Conservation (phyloP, 2,888 invertebrate genomes). For the Watsonalla cultraria region DNA sequence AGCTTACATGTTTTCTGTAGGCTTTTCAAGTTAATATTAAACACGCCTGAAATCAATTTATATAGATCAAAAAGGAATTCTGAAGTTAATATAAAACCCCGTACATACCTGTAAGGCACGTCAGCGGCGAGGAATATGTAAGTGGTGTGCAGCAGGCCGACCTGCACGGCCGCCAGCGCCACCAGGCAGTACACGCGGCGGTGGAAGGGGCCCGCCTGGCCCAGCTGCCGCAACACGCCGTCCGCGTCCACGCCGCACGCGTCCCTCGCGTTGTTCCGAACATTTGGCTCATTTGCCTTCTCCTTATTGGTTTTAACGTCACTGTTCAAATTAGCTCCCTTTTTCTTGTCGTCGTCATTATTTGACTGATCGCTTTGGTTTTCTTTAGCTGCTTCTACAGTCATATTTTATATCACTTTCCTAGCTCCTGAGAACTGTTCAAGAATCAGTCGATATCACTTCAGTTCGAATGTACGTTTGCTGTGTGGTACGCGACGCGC, state of each 20-base stretch:
- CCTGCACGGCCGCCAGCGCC: constrained; percentile 68
- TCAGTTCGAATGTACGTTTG: too few species aligned
- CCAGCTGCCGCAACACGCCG: constrained; percentile 42
- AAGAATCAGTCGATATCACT: too few species aligned
- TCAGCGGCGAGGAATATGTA: constrained; percentile 79
- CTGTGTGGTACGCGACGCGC: too few species aligned
- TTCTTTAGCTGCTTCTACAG: too few species aligned
- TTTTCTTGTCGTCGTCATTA: too few species aligned
- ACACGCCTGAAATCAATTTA: too few species aligned
- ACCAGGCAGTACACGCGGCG: constrained; percentile 40
- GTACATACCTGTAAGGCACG: constrained; percentile 72
- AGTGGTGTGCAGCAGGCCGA: constrained; percentile 74
- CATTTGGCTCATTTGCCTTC: background rate
- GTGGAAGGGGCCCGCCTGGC: constrained; percentile 57
- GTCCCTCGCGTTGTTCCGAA: constrained; percentile 1
- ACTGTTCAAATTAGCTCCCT: too few species aligned
- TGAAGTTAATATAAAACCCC: background rate
- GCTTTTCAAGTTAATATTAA: too few species aligned
- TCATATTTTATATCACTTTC: too few species aligned
- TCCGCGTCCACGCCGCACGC: constrained; percentile 42
- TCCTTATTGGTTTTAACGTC: constrained; percentile 1
- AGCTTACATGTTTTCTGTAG: too few species aligned
- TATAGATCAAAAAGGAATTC: background rate
- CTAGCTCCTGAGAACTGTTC: too few species aligned
- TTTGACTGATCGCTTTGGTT: too few species aligned